Conservation (phyloP, 1,140 invertebrate genomes). For the Chelonus insularis region DNA sequence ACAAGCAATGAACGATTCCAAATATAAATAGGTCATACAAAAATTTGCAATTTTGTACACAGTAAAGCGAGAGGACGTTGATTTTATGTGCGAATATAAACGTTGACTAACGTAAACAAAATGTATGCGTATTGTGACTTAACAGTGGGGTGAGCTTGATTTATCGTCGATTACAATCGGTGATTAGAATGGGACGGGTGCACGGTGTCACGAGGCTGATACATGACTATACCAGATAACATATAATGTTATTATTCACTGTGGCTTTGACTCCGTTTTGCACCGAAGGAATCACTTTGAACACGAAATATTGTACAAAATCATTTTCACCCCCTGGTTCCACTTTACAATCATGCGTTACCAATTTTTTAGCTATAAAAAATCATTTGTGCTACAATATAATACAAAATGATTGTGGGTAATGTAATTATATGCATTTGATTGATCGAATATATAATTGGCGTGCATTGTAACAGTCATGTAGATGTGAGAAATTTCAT, state of each 20-base stretch:
- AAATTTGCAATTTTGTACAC: too few species aligned
- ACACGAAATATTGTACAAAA: not conserved
- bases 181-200: conserved; percentile 39
- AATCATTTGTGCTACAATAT: too few species aligned
- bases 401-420: too few species aligned
- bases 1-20: too few species aligned
- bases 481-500: not conserved
- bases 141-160: conserved; percentile 39
- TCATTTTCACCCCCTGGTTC: not conserved
- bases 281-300: not conserved
- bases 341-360: too few species aligned
- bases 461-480: too few species aligned
- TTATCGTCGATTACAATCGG: conserved; percentile 49
- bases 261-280: not conserved
- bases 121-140: conserved; percentile 2
- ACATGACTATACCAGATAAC: conserved; percentile 42
- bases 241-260: conserved; percentile 38
- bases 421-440: not conserved
- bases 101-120: conserved; percentile 23
- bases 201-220: conserved; percentile 32
- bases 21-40: too few species aligned
- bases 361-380: too few species aligned
- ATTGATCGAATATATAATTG: not conserved
- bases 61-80: conserved; percentile 34
- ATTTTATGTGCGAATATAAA: conserved; percentile 41